These are phyloP conservation scores for Scotopteryx bipunctaria DNA, from an alignment of 2,888 invertebrate genomes.

Conservation along the genomic window DNA sequence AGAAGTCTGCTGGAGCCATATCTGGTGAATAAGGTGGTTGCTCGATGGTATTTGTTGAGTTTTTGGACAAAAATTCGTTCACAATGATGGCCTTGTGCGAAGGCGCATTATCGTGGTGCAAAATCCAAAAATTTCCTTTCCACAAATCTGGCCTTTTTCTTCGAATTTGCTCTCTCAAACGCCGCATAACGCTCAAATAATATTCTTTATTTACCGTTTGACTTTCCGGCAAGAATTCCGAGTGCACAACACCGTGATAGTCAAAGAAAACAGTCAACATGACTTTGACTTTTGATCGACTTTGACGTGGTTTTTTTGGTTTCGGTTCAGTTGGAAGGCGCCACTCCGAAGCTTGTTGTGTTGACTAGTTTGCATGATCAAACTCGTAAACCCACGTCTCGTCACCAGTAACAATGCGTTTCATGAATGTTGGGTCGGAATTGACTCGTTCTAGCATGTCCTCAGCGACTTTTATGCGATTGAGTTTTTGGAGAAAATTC, in stretches of 20 bases:
- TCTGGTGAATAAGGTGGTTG: slow-evolving; percentile 9
- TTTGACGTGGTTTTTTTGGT: slow-evolving; percentile 29
- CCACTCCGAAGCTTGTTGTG: slow-evolving; percentile 29
- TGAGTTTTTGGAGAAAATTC: slow-evolving; percentile 33
- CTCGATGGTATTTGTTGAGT: slow-evolving; percentile 8
- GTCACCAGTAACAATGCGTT: slow-evolving; percentile 35
- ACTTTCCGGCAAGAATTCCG: slow-evolving; percentile 16
- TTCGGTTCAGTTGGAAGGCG: slow-evolving; percentile 30
- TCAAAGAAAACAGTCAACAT: slow-evolving; percentile 27
- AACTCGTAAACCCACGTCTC: slow-evolving; percentile 24
- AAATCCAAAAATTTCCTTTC: slow-evolving; percentile 19
- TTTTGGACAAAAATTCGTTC: slow-evolving; percentile 11
- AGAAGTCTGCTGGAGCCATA: slow-evolving; percentile 4
- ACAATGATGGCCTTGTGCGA: slow-evolving; percentile 14
- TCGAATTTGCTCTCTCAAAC: slow-evolving; percentile 15
- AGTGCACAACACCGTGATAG: slow-evolving; percentile 22
- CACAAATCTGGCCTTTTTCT: slow-evolving; percentile 15
- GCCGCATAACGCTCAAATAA: slow-evolving; percentile 14
- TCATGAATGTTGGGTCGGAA: slow-evolving; percentile 33
- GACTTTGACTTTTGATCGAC: slow-evolving; percentile 29
- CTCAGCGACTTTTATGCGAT: slow-evolving; percentile 22
- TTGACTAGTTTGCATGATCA: slow-evolving; percentile 27
- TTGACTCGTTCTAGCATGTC: slow-evolving; percentile 20
- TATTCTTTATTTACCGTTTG: slow-evolving; percentile 12
- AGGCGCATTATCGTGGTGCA: slow-evolving; percentile 12